Percentiles rank a stretch among this genome's conserved stretches.
Evolutionary conservation across 2,797 vertebrate species (phyloP).

Genomic region (Periparus ater): DNA sequence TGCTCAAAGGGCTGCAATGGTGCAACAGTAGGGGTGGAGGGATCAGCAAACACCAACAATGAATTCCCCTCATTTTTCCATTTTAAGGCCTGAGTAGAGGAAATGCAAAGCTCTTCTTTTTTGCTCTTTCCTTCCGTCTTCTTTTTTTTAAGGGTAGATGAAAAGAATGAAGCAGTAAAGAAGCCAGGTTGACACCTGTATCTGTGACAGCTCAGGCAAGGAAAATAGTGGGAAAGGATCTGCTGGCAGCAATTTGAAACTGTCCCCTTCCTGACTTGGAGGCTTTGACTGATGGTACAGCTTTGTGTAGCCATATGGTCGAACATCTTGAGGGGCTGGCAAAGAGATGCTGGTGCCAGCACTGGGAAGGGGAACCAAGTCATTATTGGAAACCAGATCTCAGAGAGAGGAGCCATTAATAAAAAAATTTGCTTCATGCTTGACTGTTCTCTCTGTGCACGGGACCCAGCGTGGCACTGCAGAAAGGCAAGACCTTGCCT

Average conservation of each 20-base stretch:
- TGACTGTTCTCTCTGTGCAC: background rate
- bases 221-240: constrained; percentile 11
- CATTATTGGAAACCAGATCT: constrained; percentile 49
- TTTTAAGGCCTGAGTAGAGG: constrained; percentile 8
- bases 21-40: constrained; percentile 57
- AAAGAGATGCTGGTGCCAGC: constrained; percentile 29
- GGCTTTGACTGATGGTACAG: constrained; percentile 42
- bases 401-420: background rate
- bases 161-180: constrained; percentile 1
- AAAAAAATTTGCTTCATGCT: background rate
- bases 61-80: constrained; percentile 48
- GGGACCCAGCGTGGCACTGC: fast-evolving
- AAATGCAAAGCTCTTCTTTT: constrained; percentile 49
- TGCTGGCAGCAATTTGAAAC: constrained; percentile 47
- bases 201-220: constrained; percentile 48
- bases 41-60: constrained; percentile 39
- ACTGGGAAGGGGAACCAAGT: constrained; percentile 27
- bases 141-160: background rate
- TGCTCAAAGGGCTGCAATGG: constrained; percentile 22
- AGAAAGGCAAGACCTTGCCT: background rate
- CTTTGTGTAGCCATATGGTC: constrained; percentile 56
- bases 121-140: background rate
- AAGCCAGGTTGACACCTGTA: constrained; percentile 43
- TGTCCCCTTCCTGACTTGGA: constrained; percentile 5
- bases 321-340: constrained; percentile 59